Percentiles rank a stretch among this genome's conserved stretches.
phyloP scores from a whole-genome alignment of 2,888 invertebrate species.

The Zaprionus bogoriensis region DNA sequence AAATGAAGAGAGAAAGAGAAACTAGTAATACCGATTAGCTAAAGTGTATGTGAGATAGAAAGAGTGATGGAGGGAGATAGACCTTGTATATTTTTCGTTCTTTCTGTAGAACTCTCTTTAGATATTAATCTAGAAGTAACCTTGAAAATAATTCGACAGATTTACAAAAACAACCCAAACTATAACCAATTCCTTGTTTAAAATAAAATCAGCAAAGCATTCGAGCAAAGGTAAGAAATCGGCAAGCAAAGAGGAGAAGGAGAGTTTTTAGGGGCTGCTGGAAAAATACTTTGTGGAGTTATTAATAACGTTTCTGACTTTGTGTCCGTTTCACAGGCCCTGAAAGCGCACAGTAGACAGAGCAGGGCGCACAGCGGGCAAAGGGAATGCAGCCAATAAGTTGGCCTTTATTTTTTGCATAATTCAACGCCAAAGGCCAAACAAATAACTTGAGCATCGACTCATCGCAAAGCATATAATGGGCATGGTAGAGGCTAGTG shows the following conservation, averaged over 20 bases:
- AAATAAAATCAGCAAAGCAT: not conserved
- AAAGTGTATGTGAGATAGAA: too few species aligned
- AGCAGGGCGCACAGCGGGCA: slow-evolving; percentile 1
- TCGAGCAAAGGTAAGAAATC: not conserved
- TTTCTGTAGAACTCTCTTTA: too few species aligned
- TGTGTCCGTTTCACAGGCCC: slow-evolving; percentile 17
- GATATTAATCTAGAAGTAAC: too few species aligned
- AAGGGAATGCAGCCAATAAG: slow-evolving; percentile 64
- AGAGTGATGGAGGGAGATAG: too few species aligned
- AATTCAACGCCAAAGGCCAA: slow-evolving; percentile 69
- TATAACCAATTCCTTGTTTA: too few species aligned
- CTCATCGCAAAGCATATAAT: not conserved
- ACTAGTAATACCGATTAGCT: not conserved
- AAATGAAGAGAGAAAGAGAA: not conserved
- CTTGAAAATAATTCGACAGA: too few species aligned
- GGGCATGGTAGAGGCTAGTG: not conserved
- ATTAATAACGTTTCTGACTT: slow-evolving; percentile 53
- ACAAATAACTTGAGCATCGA: slow-evolving; percentile 62
- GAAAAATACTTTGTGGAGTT: not conserved
- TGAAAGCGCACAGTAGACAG: slow-evolving; percentile 1
- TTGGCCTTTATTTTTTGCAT: slow-evolving; percentile 60
- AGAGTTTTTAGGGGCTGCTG: not conserved
- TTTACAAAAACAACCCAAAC: too few species aligned
- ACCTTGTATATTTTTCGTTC: too few species aligned
- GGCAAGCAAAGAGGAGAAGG: not conserved